Base-by-base conservation (phyloP, 2,113 vertebrate genomes). In the Nannobrachium achirus region DNA sequence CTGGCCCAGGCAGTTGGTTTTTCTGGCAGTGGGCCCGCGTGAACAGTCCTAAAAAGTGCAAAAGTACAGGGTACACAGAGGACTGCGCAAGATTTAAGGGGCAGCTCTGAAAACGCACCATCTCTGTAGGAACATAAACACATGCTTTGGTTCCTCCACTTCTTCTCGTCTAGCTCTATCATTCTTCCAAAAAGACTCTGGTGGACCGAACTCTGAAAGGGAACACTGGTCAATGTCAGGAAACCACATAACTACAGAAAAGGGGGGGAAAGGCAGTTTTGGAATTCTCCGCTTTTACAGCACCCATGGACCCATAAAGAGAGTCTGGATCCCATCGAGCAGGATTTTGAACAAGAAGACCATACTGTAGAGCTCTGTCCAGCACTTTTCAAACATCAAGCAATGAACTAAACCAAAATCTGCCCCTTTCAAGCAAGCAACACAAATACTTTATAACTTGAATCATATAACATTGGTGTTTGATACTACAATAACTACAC, bases 71-170 rank as follows among this genome's bases (percentile, higher is more conserved):
- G 82, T 66, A 20, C 73, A 62, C 42, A 0, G 52, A 73, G 60
- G 70, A 78, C 73, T 20, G 25, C 60, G 74, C 79, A 73, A 95
- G 89, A 95, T 95, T 94, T 95, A 94, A 94, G 25, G 95, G 94
- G 94, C 89, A 93, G 93, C 93, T 94, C 92, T 94, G 88, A 94
- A 93, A 92, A 92, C 90, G 91, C 86, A 88, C 86, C 91, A 93
- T 92, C 94, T 88, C 83, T 73, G 93, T 93, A 81, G 78, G 63
- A 76, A 75, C 69, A 79, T 83, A 86, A 89, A 89, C 83, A 84
- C 84, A 86, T 76, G 79, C 84, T 86, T 85, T 60, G 9, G 75
- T 51, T 85, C 49, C 75, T 84, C 25, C 25, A 33, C 25, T 33
- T 33, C 25, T 33, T 33, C 25, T 33, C 25, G 25, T 83, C 82